Evolutionary conservation across 2,113 vertebrate genomes (phyloP), one percentile per base, ranked within the genome.

Genomic region (Arvicanthis niloticus): DNA sequence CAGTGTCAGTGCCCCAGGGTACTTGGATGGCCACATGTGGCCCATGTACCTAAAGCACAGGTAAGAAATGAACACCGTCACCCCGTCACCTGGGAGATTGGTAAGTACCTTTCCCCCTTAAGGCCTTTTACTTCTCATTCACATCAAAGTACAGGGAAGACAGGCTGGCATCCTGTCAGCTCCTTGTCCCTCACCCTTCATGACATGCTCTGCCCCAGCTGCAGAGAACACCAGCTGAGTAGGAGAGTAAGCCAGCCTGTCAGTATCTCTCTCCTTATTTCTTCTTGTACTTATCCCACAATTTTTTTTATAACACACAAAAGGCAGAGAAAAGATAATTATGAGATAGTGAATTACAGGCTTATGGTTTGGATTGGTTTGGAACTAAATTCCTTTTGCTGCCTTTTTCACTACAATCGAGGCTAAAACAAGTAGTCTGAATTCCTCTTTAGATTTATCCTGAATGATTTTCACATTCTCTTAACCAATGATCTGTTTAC

Each of bases 21-120:
- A 99, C 96, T 99, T 99, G 85, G 99, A 99, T 48, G 98, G 99
- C 97, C 98, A 99, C 0, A 99, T 99, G 96, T 99, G 99, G 99
- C 99, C 99, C 88, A 99, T 99, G 99, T 99, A 99, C 97, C 97
- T 99, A 78, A 99, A 99, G 97, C 99, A 99, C 95, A 99, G 98
- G 89, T 96, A 77, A 88, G 99, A 99, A 98, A 97, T 99, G 97
- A 98, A 99, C 96, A 95, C 96, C 51, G 96, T 96, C 80, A 78
- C 97, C 24, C 98, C 51, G 96, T 96, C 80, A 78, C 97, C 24
- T 97, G 96, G 62, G 98, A 98, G 16, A 90, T 99, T 24, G 98
- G 99, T 99, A 98, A 92, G 97, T 78, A 51, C 53, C 75, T 62
- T 45, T 86, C 56, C n/a, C 87, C n/a, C 31, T 1, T 24, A 48